phyloP scores from a whole-genome alignment of 92 coral and sea anemone genomes.

The Palythoa grandiflora region DNA sequence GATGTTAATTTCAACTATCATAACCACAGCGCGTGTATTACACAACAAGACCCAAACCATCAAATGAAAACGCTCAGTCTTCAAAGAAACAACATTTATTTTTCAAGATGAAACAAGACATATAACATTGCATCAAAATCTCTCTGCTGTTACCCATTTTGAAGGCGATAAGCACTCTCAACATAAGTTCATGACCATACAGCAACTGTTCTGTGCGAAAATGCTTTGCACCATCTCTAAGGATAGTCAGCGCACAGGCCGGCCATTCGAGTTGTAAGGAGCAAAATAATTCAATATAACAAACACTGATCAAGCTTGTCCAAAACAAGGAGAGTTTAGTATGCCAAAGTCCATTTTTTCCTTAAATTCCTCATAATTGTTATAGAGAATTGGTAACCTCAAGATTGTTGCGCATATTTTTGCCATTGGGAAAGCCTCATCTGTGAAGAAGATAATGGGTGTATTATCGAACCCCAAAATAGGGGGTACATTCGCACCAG shows the following conservation, averaged over 20 bases:
- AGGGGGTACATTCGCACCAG: constrained; percentile 41
- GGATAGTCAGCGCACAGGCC: neutral
- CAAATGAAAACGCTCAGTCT: neutral
- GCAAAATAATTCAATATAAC: neutral
- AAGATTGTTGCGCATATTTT: constrained; percentile 31
- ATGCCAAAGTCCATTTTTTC: constrained; percentile 32
- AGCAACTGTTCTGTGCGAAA: neutral
- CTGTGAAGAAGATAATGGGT: constrained; percentile 33
- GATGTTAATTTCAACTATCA: neutral
- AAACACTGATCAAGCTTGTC: constrained; percentile 25
- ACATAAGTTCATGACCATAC: neutral
- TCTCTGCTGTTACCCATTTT: neutral
- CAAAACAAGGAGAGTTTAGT: constrained; percentile 56
- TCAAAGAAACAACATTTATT: neutral
- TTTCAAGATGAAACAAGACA: neutral
- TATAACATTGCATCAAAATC: neutral
- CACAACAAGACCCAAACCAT: neutral
- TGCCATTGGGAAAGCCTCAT: constrained; percentile 27
- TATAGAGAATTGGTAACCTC: constrained; percentile 33
- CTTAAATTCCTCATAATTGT: constrained; percentile 37
- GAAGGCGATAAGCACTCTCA: neutral
- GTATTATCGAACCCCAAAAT: constrained; percentile 46
- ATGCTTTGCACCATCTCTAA: neutral
- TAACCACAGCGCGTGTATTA: neutral
- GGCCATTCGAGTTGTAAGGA: neutral